Percentiles rank a stretch among this genome's conserved stretches.
Conservation (phyloP, 1,140 invertebrate genomes). For the Lepidurus apus region DNA sequence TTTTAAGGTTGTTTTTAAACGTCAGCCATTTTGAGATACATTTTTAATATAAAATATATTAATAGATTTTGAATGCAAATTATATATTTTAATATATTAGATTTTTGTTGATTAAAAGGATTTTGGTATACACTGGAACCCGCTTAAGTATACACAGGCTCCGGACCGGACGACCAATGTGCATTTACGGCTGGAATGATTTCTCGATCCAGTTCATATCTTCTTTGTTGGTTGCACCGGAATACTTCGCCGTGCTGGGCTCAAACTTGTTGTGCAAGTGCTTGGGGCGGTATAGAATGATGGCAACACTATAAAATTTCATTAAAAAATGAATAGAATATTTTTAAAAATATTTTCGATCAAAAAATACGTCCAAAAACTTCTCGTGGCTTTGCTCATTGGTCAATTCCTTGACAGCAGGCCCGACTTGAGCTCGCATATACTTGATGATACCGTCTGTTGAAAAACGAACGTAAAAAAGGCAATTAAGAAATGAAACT, state of each 20-base stretch:
- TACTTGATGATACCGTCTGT: slow-evolving; percentile 85
- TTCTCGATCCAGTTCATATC: slow-evolving; percentile 77
- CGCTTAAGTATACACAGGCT: too few relatives aligned
- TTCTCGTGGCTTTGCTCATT: slow-evolving; percentile 63
- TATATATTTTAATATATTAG: too few relatives aligned
- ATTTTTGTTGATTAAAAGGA: too few relatives aligned
- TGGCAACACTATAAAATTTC: slow-evolving; percentile 57
- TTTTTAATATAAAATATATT: too few relatives aligned
- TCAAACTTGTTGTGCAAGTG: slow-evolving; percentile 91
- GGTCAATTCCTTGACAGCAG: slow-evolving; percentile 79
- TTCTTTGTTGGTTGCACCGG: slow-evolving; percentile 56
- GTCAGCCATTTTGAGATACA: too few relatives aligned
- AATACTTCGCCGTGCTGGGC: slow-evolving; percentile 63
- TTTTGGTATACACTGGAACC: too few relatives aligned
- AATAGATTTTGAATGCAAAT: too few relatives aligned
- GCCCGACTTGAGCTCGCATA: slow-evolving; percentile 94
- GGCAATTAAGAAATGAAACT: not conserved
- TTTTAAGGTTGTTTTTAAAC: too few relatives aligned
- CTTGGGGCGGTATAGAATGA: slow-evolving; percentile 84
- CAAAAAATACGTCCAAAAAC: slow-evolving; percentile 62
- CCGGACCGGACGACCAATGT: too few relatives aligned
- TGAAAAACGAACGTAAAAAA: slow-evolving; percentile 33
- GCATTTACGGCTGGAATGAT: too few relatives aligned
- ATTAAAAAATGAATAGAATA: too few relatives aligned
- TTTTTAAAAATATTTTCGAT: too few relatives aligned